Evolutionary conservation across 35 echinoderm and acorn worm species (phyloP).

Genomic region (Holothuria glaberrima): DNA sequence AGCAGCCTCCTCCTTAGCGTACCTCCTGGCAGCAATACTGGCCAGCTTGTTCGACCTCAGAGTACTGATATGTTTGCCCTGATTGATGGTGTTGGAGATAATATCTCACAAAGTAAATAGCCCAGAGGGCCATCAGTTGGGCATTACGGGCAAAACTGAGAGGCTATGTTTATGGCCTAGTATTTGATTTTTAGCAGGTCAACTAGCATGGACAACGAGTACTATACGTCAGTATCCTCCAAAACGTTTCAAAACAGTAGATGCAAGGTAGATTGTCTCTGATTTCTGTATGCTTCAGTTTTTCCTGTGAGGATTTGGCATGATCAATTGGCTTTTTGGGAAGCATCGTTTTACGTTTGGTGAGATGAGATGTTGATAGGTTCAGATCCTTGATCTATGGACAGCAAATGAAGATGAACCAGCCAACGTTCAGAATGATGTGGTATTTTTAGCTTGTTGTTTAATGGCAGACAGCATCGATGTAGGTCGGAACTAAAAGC

Average conservation of each 20-base stretch:
- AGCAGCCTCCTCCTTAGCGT: neutral
- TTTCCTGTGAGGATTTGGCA: neutral
- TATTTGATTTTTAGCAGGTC: constrained; percentile 39
- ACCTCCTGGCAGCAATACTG: neutral
- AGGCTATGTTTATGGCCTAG: constrained; percentile 29
- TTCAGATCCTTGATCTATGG: no score
- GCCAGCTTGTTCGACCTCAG: neutral
- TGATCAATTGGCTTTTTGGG: no score
- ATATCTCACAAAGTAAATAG: constrained; percentile 33
- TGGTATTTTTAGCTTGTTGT: no score
- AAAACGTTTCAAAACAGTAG: constrained; percentile 17
- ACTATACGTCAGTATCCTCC: neutral
- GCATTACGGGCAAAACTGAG: neutral
- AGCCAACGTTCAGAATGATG: no score
- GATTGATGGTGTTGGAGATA: constrained; percentile 19
- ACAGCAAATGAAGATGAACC: no score
- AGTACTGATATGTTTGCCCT: constrained; percentile 5
- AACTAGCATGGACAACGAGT: neutral
- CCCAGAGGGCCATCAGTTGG: neutral
- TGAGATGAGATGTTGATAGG: no score
- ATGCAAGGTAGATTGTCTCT: constrained; percentile 31
- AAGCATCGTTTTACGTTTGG: no score
- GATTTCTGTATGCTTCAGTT: constrained; percentile 12
- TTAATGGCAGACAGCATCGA: no score
- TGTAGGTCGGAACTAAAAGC: no score